Conservation (phyloP, 2,797 vertebrate species). For the Lithobates pipiens region DNA sequence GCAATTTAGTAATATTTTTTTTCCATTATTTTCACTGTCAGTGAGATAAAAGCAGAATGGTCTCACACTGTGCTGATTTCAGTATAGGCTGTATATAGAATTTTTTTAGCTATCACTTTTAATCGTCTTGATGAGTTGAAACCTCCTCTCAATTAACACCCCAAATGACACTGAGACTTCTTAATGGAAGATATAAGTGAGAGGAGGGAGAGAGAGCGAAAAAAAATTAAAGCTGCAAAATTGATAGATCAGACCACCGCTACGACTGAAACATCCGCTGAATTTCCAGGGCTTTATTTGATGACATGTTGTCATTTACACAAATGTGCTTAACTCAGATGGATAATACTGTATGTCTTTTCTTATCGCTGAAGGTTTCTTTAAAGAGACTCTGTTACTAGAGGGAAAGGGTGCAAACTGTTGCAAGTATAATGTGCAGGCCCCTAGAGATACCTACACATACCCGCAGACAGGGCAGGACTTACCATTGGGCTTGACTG, state of each 20-base stretch:
- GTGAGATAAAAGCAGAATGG: slow-evolving; percentile 91
- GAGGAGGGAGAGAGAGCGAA: slow-evolving; percentile 78
- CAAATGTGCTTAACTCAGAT: too few species aligned
- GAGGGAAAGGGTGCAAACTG: too few species aligned
- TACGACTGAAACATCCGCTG: slow-evolving; percentile 3
- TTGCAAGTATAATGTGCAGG: too few species aligned
- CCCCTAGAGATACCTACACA: too few species aligned
- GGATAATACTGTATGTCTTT: too few species aligned
- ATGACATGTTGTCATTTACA: too few species aligned
- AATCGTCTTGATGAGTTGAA: slow-evolving; percentile 95
- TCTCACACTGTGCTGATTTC: slow-evolving; percentile 86
- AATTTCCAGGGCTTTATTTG: too few species aligned
- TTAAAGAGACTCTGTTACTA: too few species aligned
- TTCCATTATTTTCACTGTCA: slow-evolving; percentile 92
- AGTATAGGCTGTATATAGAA: slow-evolving; percentile 91
- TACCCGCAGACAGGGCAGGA: too few species aligned
- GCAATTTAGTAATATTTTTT: slow-evolving; percentile 88
- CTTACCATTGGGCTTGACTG: too few species aligned
- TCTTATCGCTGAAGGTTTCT: too few species aligned
- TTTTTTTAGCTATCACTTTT: slow-evolving; percentile 93
- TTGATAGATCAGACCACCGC: slow-evolving; percentile 3
- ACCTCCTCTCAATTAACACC: slow-evolving; percentile 95
- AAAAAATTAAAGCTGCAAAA: slow-evolving; percentile 66
- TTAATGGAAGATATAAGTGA: slow-evolving; percentile 90
- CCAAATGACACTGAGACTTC: slow-evolving; percentile 88